Conservation (phyloP, 2,888 invertebrate genomes). For the Xestia rhomboidea region DNA sequence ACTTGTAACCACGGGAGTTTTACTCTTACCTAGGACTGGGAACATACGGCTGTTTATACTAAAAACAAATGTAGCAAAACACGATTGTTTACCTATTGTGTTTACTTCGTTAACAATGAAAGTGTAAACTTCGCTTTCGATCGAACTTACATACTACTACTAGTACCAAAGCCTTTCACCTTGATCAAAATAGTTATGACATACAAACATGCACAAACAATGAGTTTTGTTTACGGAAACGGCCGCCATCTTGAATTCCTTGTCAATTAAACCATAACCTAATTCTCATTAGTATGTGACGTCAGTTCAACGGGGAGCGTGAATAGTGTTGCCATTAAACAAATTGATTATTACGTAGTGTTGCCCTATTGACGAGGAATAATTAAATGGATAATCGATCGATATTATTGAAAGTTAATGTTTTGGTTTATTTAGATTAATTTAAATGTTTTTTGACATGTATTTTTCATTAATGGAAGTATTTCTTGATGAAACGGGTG, state of each 20-base stretch:
- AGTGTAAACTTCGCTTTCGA: slow-evolving; percentile 20
- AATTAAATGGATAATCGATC: slow-evolving; percentile 77
- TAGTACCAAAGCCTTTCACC: slow-evolving; percentile 19
- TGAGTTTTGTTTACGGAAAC: slow-evolving; percentile 57
- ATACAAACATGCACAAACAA: slow-evolving; percentile 37
- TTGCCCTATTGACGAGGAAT: slow-evolving; percentile 67
- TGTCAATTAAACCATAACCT: slow-evolving; percentile 60
- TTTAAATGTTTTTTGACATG: neutral
- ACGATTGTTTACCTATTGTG: slow-evolving; percentile 4
- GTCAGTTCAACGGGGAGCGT: slow-evolving; percentile 59
- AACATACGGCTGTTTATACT: neutral
- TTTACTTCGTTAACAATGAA: neutral
- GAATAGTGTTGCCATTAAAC: slow-evolving; percentile 75
- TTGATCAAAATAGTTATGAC: slow-evolving; percentile 31
- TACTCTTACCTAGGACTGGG: neutral
- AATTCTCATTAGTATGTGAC: slow-evolving; percentile 61
- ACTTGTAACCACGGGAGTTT: neutral
- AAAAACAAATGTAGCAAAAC: neutral
- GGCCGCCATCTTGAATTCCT: slow-evolving; percentile 49
- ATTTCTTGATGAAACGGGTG: neutral
- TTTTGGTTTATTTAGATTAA: slow-evolving; percentile 23
- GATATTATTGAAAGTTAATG: slow-evolving; percentile 63
- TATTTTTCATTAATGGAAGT: neutral
- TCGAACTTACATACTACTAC: slow-evolving; percentile 5
- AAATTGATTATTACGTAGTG: slow-evolving; percentile 77